Conservation (phyloP, 2,113 vertebrate species). For the Hyperoodon ampullatus region DNA sequence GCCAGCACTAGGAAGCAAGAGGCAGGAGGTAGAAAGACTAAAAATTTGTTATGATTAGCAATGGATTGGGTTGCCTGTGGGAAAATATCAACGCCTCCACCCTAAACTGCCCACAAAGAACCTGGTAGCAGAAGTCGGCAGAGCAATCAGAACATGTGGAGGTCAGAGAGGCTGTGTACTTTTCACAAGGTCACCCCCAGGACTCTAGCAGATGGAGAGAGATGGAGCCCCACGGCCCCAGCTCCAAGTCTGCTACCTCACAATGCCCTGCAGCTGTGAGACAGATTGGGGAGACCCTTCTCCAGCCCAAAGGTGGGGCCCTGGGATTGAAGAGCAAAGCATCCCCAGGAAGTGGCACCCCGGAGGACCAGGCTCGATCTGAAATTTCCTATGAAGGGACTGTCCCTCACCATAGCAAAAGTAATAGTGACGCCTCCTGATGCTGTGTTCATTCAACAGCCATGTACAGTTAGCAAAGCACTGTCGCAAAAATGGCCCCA, state of each 20-base stretch:
- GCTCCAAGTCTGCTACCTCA: not conserved
- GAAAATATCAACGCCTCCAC: not conserved
- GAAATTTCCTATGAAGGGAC: not conserved
- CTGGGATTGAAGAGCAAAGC: not conserved
- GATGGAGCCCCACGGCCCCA: not conserved
- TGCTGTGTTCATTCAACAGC: not conserved
- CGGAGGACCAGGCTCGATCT: not conserved
- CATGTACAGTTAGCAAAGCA: not conserved
- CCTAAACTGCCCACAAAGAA: not conserved
- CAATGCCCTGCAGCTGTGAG: not conserved
- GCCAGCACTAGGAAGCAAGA: not conserved
- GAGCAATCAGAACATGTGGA: not conserved
- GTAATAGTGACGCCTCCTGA: too few species aligned
- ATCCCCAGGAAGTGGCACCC: not conserved
- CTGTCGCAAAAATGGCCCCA: not conserved
- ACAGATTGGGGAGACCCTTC: not conserved
- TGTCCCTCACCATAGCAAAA: not conserved
- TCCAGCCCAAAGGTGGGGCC: not conserved
- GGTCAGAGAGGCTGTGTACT: not conserved
- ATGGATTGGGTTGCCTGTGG: not conserved
- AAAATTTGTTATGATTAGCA: not conserved
- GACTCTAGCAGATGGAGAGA: not conserved
- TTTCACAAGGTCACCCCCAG: not conserved
- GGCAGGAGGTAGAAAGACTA: not conserved
- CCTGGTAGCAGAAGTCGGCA: not conserved